These are phyloP conservation scores for Platanista minor DNA, from an alignment of 2,113 vertebrate species.

Conservation along the genomic window DNA sequence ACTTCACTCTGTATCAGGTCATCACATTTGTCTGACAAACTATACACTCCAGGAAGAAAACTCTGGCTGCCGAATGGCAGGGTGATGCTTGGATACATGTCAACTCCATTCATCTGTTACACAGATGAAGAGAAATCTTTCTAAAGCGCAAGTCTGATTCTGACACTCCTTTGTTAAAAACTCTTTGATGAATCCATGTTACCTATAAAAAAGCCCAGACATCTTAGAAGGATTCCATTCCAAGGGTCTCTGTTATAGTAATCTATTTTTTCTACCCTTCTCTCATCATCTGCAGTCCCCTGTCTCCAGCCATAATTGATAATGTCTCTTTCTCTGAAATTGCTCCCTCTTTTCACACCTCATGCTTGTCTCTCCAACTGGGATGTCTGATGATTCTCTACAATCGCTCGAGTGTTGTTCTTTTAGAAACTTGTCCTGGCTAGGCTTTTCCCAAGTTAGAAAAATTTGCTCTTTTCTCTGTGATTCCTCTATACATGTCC, in stretches of 20 bases:
- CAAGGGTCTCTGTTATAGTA: neutral
- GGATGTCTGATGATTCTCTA: neutral
- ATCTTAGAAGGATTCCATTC: neutral
- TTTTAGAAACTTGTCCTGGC: neutral
- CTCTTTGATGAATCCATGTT: neutral
- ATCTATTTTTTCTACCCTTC: neutral
- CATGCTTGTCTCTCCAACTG: neutral
- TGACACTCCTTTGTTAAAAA: neutral
- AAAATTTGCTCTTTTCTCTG: neutral
- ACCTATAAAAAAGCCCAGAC: neutral
- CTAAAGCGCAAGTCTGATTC: neutral
- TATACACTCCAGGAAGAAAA: neutral
- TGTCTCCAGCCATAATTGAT: neutral
- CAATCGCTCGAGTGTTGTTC: neutral
- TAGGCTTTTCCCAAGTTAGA: neutral
- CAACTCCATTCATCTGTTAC: neutral
- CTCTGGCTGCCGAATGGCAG: neutral
- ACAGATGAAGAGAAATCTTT: neutral
- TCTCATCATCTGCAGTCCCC: neutral
- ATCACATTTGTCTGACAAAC: neutral
- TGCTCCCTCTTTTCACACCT: neutral
- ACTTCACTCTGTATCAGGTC: neutral
- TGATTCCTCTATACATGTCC: neutral
- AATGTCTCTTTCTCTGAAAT: neutral
- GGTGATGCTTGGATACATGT: neutral